A percentile compares a stretch with the other conserved stretches of the same genome.
Evolutionary conservation across 2,113 vertebrate species (phyloP).

Genomic region (Herpailurus yagouaroundi): DNA sequence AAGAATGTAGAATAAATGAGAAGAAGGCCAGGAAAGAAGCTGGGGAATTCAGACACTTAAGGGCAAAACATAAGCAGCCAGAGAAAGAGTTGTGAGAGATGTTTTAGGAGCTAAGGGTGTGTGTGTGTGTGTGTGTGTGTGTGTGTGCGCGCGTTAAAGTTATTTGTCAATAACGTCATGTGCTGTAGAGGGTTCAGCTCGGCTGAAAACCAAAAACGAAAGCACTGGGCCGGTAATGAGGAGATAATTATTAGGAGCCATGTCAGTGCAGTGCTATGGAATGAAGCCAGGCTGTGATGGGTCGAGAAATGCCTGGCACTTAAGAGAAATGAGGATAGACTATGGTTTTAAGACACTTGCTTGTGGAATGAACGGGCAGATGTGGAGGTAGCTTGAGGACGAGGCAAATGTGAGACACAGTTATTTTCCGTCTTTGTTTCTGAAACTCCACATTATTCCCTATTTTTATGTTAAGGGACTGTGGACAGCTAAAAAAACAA

Average conservation of each 20-base stretch:
- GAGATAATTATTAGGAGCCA: not conserved
- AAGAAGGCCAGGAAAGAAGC: not conserved
- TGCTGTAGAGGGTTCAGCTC: not conserved
- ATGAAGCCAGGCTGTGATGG: not conserved
- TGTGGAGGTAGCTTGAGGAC: not conserved
- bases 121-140: not conserved
- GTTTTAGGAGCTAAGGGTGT: not conserved
- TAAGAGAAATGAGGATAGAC: not conserved
- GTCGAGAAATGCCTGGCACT: not conserved
- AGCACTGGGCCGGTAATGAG: not conserved
- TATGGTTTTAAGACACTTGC: not conserved
- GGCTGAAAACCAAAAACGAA: not conserved
- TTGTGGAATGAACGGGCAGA: not conserved
- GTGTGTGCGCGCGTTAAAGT: not conserved
- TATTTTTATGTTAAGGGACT: not conserved
- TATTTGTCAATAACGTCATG: not conserved
- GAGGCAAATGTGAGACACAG: not conserved
- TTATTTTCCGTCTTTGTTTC: not conserved
- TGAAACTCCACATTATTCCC: not conserved
- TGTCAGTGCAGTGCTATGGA: not conserved
- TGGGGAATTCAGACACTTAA: not conserved
- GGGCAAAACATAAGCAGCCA: not conserved
- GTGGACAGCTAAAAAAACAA: not conserved
- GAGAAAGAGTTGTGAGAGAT: not conserved
- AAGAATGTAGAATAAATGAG: not conserved